These are phyloP conservation scores for Meghimatium bilineatum DNA, from an alignment of 2,888 invertebrate species.

Conservation along the genomic window DNA sequence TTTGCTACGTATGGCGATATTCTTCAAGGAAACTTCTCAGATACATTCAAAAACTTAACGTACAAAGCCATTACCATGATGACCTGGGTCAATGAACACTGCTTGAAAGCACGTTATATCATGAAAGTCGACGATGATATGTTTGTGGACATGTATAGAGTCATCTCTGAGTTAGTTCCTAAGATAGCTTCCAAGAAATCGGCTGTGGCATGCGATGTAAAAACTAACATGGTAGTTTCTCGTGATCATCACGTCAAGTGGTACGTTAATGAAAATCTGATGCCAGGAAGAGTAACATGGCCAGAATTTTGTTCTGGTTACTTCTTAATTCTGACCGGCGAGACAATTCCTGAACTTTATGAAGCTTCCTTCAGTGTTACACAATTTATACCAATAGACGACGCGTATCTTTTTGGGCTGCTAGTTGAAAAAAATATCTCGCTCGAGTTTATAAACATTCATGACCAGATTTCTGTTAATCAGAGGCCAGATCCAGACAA, in stretches of 20 bases:
- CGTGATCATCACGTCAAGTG: slow-evolving; percentile 61
- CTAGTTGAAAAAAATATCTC: slow-evolving; percentile 53
- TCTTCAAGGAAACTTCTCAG: slow-evolving; percentile 67
- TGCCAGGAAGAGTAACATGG: slow-evolving; percentile 58
- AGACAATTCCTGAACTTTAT: slow-evolving; percentile 63
- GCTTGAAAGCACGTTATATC: slow-evolving; percentile 59
- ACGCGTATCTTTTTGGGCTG: slow-evolving; percentile 72
- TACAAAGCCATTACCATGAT: slow-evolving; percentile 67
- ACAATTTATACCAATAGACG: slow-evolving; percentile 70
- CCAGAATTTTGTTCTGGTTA: slow-evolving; percentile 74
- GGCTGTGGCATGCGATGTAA: slow-evolving; percentile 41
- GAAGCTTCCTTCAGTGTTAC: slow-evolving; percentile 57
- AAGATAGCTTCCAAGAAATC: slow-evolving; percentile 49
- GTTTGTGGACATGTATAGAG: slow-evolving; percentile 64
- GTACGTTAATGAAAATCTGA: slow-evolving; percentile 59
- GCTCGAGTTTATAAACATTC: slow-evolving; percentile 27
- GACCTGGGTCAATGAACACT: slow-evolving; percentile 65
- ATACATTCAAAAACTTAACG: slow-evolving; percentile 67
- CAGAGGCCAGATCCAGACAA: slow-evolving; percentile 78
- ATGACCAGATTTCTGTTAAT: slow-evolving; percentile 92
- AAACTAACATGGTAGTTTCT: slow-evolving; percentile 58
- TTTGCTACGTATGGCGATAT: slow-evolving; percentile 62
- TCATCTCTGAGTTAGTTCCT: slow-evolving; percentile 59
- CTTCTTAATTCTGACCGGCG: slow-evolving; percentile 62
- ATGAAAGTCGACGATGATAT: slow-evolving; percentile 70